phyloP scores from a whole-genome alignment of 1,140 invertebrate species.

The Anagrus nilaparvatae region DNA sequence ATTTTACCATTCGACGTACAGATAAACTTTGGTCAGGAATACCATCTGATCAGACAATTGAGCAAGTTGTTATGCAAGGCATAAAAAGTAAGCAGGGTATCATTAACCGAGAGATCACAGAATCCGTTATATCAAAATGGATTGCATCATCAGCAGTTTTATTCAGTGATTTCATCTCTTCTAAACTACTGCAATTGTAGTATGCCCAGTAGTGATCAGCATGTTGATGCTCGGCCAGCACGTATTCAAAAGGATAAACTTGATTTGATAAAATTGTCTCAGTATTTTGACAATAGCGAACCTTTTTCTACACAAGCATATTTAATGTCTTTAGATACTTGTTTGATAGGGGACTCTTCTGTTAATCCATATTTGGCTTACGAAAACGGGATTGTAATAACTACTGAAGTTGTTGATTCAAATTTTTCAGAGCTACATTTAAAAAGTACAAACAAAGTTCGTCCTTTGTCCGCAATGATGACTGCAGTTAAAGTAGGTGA shows the following conservation, averaged over 20 bases:
- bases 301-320: not conserved
- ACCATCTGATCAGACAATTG: too few species aligned
- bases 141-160: constrained; percentile 3
- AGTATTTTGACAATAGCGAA: not conserved
- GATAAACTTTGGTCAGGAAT: too few species aligned
- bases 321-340: constrained; percentile 1
- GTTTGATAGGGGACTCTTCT: not conserved
- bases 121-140: too few species aligned
- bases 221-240: too few species aligned
- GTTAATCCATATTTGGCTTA: not conserved
- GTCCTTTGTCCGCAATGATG: not conserved
- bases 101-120: constrained; percentile 20
- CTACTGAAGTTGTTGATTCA: not conserved
- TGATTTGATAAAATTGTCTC: not conserved
- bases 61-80: constrained; percentile 28
- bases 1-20: constrained; percentile 22
- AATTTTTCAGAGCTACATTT: not conserved
- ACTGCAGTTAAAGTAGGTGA: not conserved
- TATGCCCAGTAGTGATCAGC: constrained; percentile 9
- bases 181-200: constrained; percentile 16
- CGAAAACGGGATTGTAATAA: not conserved
- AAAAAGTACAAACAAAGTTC: not conserved
- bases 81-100: constrained; percentile 24
- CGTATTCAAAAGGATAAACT: not conserved
- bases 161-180: constrained; percentile 7